A percentile compares a stretch with the other conserved stretches of the same genome.
Evolutionary conservation across 2,888 invertebrate genomes (phyloP).

Genomic region (Nasonovia ribisnigri): DNA sequence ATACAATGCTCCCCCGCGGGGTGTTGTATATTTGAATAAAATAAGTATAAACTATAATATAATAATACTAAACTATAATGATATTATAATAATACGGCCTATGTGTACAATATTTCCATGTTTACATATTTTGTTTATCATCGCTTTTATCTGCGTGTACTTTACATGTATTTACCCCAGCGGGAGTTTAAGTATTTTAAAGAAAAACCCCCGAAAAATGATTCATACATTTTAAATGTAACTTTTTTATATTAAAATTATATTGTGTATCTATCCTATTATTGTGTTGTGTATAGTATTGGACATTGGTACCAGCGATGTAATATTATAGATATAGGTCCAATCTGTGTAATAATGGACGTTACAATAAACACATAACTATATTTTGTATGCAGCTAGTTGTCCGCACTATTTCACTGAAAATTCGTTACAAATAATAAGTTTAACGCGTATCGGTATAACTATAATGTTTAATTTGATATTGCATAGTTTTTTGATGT

Average conservation of each 20-base stretch:
- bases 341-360: neutral
- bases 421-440: too few species aligned
- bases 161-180: neutral
- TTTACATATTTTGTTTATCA: slow-evolving; percentile 20
- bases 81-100: neutral
- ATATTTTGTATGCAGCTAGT: too few species aligned
- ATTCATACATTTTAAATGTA: neutral
- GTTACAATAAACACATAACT: neutral
- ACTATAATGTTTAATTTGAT: too few species aligned
- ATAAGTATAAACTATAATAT: neutral
- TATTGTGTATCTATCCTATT: neutral
- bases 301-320: neutral
- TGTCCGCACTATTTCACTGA: too few species aligned
- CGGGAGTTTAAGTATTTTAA: neutral
- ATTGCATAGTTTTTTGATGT: too few species aligned
- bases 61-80: neutral
- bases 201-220: neutral
- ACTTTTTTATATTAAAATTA: neutral
- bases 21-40: slow-evolving; percentile 17
- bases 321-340: neutral
- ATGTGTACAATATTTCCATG: neutral
- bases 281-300: neutral
- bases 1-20: neutral
- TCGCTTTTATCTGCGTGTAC: neutral
- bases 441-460: too few species aligned